Evolutionary conservation across 2,113 vertebrate species (phyloP).

Genomic region (Apeltes quadracus): DNA sequence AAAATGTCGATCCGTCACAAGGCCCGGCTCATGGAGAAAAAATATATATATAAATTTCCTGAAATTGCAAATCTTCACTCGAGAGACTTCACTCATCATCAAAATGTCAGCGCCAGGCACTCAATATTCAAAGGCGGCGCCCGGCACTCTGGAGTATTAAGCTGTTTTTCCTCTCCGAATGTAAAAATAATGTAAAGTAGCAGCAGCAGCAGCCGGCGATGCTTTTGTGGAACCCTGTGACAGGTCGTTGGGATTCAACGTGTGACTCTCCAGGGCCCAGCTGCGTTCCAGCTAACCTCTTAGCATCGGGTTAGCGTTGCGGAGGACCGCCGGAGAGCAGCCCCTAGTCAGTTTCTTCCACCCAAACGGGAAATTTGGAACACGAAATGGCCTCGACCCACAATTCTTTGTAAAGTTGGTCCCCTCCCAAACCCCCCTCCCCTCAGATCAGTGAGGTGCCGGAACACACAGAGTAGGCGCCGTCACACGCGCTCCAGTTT

Average conservation of each 20-base stretch:
- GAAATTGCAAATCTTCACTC: conserved; percentile 68
- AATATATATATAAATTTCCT: conserved; percentile 52
- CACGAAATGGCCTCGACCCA: conserved; percentile 54
- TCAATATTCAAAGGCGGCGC: conserved; percentile 71
- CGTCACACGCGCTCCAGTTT: conserved; percentile 55
- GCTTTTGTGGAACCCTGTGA: conserved; percentile 70
- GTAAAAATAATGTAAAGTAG: conserved; percentile 74
- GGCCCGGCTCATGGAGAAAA: conserved; percentile 45
- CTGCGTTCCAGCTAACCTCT: conserved; percentile 50
- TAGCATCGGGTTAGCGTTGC: conserved; percentile 25
- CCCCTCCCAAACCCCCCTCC: conserved; percentile 2
- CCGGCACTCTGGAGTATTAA: conserved; percentile 69
- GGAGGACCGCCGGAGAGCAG: conserved; percentile 21
- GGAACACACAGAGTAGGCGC: conserved; percentile 36
- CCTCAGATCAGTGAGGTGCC: conserved; percentile 20
- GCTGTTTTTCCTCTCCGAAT: conserved; percentile 68
- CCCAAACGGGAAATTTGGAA: conserved; percentile 36
- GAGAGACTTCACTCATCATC: conserved; percentile 73
- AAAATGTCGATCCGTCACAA: conserved; percentile 59
- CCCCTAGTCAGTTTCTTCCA: conserved; percentile 62
- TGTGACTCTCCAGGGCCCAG: conserved; percentile 43
- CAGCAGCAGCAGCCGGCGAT: conserved; percentile 51
- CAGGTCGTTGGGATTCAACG: conserved; percentile 72
- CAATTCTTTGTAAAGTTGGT: conserved; percentile 31
- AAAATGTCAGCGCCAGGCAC: conserved; percentile 69